Evolutionary conservation across 2,113 vertebrate species (phyloP), one percentile per base, ranked within the genome.

Genomic region (Charadrius vociferus): DNA sequence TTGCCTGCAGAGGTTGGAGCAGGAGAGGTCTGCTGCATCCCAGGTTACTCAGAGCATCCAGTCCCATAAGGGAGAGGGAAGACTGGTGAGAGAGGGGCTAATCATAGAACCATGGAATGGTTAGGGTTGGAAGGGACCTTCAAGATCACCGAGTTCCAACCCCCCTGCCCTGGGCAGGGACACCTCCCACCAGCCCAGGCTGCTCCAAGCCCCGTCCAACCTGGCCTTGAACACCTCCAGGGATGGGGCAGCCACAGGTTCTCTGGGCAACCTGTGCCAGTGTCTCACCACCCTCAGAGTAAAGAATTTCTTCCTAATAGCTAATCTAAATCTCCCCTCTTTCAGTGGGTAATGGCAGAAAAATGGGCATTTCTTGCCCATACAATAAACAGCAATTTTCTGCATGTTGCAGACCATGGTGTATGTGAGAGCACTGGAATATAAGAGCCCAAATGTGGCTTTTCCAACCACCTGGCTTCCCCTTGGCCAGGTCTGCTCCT

Each of bases 331-430:
- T 45, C 63, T 45, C 7, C 13, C 6, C 30, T 66, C 29, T 66
- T 45, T 66, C 63, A 66, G 41, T 32, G 29, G 29, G 30, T 66
- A 34, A 36, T 8, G 9, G 30, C 37, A 87, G 26, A 74, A 81
- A 66, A 88, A 47, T 5, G 13, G 4, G 7, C 20, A n/a, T 79
- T 81, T 59, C 58, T 65, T 59, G 26, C 9, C 45, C 7, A 12
- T 20, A 30, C 4, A 34, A 89, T 26, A 37, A 92, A 58, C 13
- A 89, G 20, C 14, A 37, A 41, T 32, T 65, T 83, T 84, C 36
- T 66, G 17, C 0, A 0, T 61, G 11, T 41, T 87, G 17, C 17
- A 71, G 47, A 11, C 16, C 3, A 0, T 0, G 2, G 21, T 19
- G 29, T 53, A 56, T 6, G 4, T 82, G 74, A 43, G 9, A 88